phyloP scores from a whole-genome alignment of 1,140 invertebrate species.

The Rhagoletis zephyria region DNA sequence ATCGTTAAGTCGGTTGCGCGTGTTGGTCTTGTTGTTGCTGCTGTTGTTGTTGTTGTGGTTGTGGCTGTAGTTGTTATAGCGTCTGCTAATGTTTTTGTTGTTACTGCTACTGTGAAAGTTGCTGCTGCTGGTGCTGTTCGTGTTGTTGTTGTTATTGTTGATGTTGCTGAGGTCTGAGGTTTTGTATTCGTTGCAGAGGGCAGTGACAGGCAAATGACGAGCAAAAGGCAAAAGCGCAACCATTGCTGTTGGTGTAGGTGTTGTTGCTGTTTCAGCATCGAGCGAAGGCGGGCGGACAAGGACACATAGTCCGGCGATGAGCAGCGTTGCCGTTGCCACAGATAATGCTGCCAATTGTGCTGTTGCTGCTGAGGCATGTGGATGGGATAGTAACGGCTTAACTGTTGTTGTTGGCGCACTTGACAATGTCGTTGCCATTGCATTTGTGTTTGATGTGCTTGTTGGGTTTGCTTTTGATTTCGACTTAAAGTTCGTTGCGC shows the following conservation, averaged over 20 bases:
- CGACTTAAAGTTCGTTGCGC: neutral
- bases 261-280: conserved; percentile 18
- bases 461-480: conserved; percentile 15
- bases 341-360: neutral
- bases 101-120: neutral
- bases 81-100: conserved; percentile 16
- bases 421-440: conserved; percentile 19
- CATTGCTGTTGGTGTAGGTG: conserved; percentile 51
- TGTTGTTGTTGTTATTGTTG: neutral
- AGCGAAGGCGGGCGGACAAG: conserved; percentile 6
- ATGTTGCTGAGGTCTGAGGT: conserved; percentile 41
- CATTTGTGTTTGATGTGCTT: conserved; percentile 53
- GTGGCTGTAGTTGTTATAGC: conserved; percentile 35
- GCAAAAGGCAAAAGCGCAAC: conserved; percentile 47
- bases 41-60: conserved; percentile 16
- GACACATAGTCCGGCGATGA: neutral
- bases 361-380: conserved; percentile 49
- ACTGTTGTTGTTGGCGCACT: conserved; percentile 33
- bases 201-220: conserved; percentile 56
- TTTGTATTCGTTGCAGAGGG: conserved; percentile 54
- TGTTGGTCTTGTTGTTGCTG: conserved; percentile 38
- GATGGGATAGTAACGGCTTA: neutral
- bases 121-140: conserved; percentile 4
- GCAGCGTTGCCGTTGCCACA: conserved; percentile 29
- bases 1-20: neutral